Evolutionary conservation across 2,797 vertebrate species (phyloP).

Genomic region (Pogonophryne albipinna): DNA sequence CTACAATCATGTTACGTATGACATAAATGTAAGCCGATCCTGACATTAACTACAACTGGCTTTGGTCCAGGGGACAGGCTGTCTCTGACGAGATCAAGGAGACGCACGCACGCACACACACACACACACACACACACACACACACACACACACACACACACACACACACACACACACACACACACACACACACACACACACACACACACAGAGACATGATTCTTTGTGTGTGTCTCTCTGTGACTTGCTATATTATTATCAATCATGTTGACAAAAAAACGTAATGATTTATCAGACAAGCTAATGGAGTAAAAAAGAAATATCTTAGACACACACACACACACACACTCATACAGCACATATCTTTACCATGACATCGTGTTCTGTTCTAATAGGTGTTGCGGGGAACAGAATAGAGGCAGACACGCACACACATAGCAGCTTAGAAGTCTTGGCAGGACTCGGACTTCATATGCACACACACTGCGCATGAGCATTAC

Average conservation of each 20-base stretch:
- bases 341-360: constrained; percentile 31
- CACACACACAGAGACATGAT: background rate
- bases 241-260: constrained; percentile 1
- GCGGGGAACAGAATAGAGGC: constrained; percentile 66
- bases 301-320: background rate
- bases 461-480: constrained; percentile 26
- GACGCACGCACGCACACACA: background rate
- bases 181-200: background rate
- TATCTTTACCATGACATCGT: constrained; percentile 68
- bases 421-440: constrained; percentile 60
- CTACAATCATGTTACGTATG: constrained; percentile 62
- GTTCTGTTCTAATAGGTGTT: constrained; percentile 67
- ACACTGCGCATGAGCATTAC: background rate
- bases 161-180: background rate
- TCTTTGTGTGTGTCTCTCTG: constrained; percentile 12
- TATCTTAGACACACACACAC: too few species aligned
- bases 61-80: constrained; percentile 72
- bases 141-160: background rate
- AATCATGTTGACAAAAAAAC: constrained; percentile 8
- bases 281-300: constrained; percentile 3
- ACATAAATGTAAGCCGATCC: constrained; percentile 79
- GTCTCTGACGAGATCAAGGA: constrained; percentile 71
- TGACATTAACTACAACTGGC: constrained; percentile 72
- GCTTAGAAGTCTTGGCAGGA: constrained; percentile 62
- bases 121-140: background rate